Evolutionary conservation across 1,140 invertebrate genomes (phyloP).

Genomic region (Drosophila baimaii): DNA sequence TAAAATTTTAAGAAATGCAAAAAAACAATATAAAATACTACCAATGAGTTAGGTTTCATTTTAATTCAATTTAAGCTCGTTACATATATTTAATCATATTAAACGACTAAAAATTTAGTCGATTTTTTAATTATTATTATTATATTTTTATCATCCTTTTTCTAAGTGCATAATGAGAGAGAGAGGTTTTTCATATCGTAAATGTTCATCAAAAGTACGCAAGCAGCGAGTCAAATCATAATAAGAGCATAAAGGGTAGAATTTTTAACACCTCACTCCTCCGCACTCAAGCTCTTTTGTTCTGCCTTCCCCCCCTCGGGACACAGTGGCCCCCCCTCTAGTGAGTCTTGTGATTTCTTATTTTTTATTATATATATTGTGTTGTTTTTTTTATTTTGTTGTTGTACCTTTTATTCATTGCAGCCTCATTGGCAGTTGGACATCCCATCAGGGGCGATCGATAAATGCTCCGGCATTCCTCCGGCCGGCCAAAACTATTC

Average conservation of each 20-base stretch:
- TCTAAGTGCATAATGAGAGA: not conserved
- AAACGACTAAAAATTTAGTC: no score
- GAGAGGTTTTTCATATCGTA: conserved; percentile 64
- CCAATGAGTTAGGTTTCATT: no score
- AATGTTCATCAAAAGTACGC: conserved; percentile 66
- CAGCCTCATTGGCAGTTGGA: conserved; percentile 69
- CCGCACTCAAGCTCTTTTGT: conserved; percentile 58
- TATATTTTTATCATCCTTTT: not conserved
- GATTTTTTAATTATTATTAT: no score
- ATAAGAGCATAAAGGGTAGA: conserved; percentile 81
- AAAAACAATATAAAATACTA: no score
- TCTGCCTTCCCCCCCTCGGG: conserved; percentile 46
- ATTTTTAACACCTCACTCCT: conserved; percentile 80
- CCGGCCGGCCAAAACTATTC: conserved; percentile 64
- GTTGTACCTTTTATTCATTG: conserved; percentile 8
- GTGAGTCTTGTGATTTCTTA: not conserved
- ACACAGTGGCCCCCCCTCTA: conserved; percentile 62
- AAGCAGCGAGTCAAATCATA: conserved; percentile 68
- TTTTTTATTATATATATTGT: conserved; percentile 10
- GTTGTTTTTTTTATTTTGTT: not conserved
- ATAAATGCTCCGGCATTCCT: conserved; percentile 59
- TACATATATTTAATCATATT: no score
- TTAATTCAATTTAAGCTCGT: no score
- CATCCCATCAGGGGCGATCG: conserved; percentile 62
- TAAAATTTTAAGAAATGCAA: no score